Evolutionary conservation across 1,140 invertebrate species (phyloP).

Genomic region (Maconellicoccus hirsutus): DNA sequence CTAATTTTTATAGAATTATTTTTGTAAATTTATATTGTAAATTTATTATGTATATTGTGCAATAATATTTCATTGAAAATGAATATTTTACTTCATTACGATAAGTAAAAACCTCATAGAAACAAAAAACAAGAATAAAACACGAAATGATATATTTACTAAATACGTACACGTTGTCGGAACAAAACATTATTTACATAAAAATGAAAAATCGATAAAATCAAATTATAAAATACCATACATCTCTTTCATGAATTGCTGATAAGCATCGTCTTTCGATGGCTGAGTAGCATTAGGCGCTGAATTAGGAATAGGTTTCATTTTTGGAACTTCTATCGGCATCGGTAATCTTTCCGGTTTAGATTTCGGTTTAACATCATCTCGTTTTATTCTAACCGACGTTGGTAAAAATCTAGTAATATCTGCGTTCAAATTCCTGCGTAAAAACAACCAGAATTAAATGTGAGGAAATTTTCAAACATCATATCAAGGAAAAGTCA

Average conservation of each 20-base stretch:
- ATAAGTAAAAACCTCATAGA: no score
- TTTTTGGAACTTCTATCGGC: constrained; percentile 32
- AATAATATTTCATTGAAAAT: no score
- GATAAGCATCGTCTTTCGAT: constrained; percentile 94
- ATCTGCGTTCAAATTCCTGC: constrained; percentile 80
- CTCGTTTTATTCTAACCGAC: constrained; percentile 75
- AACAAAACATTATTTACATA: no score
- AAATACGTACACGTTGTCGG: no score
- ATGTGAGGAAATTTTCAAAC: neutral
- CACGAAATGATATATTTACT: no score
- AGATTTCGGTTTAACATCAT: constrained; percentile 43
- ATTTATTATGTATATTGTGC: no score
- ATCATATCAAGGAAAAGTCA: neutral
- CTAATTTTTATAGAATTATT: no score
- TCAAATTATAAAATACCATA: constrained; percentile 61
- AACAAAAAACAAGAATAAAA: no score
- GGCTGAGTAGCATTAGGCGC: constrained; percentile 40
- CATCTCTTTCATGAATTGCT: constrained; percentile 98
- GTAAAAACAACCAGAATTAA: constrained; percentile 23
- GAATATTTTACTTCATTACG: no score
- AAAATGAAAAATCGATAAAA: neutral
- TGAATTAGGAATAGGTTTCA: constrained; percentile 28
- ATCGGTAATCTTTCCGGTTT: constrained; percentile 33
- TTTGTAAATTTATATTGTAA: no score
- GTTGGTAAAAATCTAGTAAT: constrained; percentile 91